Evolutionary conservation across 2,113 vertebrate species (phyloP).

Genomic region (Campylomormyrus numenius): DNA sequence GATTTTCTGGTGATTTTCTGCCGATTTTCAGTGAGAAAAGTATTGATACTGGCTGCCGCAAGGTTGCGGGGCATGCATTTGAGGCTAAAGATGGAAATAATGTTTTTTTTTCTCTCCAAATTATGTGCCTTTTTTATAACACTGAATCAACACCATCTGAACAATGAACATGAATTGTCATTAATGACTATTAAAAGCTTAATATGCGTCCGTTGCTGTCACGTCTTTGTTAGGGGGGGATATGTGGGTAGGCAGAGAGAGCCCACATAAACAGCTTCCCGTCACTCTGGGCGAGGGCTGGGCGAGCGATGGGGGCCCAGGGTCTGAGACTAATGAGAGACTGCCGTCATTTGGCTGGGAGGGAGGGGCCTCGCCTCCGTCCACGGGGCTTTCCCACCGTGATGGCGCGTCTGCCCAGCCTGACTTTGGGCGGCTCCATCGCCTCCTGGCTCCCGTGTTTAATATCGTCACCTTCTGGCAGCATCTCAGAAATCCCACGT

Average conservation of each 20-base stretch:
- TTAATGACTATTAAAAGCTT: conserved; percentile 12
- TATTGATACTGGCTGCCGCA: background rate
- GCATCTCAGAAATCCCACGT: background rate
- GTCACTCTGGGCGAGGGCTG: background rate
- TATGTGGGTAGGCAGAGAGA: no score
- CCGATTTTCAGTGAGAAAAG: background rate
- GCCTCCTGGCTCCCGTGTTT: background rate
- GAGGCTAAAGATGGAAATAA: background rate
- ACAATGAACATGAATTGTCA: conserved; percentile 15
- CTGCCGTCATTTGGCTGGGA: background rate
- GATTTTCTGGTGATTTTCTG: background rate
- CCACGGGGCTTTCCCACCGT: no score
- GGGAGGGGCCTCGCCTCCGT: background rate
- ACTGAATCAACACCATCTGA: background rate
- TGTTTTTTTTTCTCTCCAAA: no score
- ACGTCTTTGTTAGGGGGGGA: background rate
- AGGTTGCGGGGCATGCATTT: background rate
- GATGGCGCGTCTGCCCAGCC: background rate
- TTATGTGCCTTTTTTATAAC: background rate
- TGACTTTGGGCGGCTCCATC: background rate
- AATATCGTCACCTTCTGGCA: background rate
- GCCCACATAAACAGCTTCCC: background rate
- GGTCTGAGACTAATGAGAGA: background rate
- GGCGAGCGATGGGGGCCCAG: background rate
- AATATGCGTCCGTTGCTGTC: background rate